These are phyloP conservation scores for Myotis findleyi DNA, from an alignment of 2,797 vertebrate species.

Conservation along the genomic window DNA sequence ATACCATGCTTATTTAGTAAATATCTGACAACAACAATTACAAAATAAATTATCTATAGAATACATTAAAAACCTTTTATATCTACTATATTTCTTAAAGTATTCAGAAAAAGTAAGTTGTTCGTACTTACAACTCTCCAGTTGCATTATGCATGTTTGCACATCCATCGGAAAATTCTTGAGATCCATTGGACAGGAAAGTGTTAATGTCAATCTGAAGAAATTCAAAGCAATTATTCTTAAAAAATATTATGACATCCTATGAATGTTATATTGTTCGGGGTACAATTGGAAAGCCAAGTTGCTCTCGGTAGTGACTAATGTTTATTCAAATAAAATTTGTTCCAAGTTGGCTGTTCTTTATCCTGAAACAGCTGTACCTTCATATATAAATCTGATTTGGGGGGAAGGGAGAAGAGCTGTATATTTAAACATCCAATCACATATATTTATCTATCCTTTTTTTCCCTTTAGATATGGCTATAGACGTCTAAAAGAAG, in stretches of 20 bases:
- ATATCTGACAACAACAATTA: background rate
- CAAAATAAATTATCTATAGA: background rate
- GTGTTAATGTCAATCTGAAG: slow-evolving; percentile 95
- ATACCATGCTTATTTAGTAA: background rate
- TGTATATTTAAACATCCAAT: background rate
- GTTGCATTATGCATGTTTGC: slow-evolving; percentile 98
- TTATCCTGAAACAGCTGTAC: background rate
- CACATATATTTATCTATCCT: background rate
- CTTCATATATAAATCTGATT: background rate
- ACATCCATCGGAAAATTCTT: slow-evolving; percentile 99
- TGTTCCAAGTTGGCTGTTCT: background rate
- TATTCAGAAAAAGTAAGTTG: slow-evolving; percentile 20
- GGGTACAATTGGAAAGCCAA: background rate
- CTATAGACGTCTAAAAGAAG: background rate
- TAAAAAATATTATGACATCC: background rate
- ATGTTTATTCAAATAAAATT: background rate
- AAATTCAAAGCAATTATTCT: slow-evolving; percentile 72
- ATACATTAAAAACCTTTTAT: background rate
- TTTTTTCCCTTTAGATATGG: background rate
- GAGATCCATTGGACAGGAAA: slow-evolving; percentile 98
- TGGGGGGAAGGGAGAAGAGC: background rate
- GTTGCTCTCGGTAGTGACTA: background rate
- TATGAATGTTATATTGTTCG: background rate
- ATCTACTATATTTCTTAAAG: background rate
- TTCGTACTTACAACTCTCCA: slow-evolving; percentile 97